Evolutionary conservation across 2,113 vertebrate genomes (phyloP).

Genomic region (Psittacula cyanocephala): DNA sequence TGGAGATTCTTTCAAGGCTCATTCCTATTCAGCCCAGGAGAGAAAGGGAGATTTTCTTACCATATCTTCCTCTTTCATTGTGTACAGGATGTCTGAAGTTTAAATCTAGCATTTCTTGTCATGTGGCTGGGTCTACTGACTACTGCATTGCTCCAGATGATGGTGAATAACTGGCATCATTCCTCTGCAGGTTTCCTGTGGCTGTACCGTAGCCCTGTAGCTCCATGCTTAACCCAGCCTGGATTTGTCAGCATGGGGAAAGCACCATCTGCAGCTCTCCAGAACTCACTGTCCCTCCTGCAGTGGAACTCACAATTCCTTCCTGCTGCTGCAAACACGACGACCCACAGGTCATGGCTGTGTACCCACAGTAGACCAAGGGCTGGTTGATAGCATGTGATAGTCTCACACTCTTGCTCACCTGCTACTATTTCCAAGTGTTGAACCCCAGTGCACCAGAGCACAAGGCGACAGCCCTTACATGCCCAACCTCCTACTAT

Average conservation of each 20-base stretch:
- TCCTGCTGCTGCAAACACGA: not conserved
- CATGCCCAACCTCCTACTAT: not conserved
- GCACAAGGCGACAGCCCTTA: not conserved
- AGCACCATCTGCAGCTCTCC: not conserved
- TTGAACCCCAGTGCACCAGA: not conserved
- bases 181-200: rapidly evolving
- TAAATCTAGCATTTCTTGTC: not conserved
- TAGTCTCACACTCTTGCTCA: not conserved
- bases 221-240: not conserved
- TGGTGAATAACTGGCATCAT: not conserved
- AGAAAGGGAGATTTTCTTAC: not conserved
- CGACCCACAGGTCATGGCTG: not conserved
- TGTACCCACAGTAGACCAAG: not conserved
- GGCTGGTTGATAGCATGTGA: not conserved
- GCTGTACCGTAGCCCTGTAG: not conserved
- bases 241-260: not conserved
- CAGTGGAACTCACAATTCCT: not conserved
- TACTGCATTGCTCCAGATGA: not conserved
- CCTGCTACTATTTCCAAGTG: not conserved
- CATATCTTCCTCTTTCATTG: not conserved
- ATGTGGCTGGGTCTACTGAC: not conserved
- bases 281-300: not conserved
- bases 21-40: not conserved
- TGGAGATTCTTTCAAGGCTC: not conserved
- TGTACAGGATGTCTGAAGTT: not conserved